Base-by-base conservation (phyloP, 2,113 vertebrate genomes). In the human region DNA sequence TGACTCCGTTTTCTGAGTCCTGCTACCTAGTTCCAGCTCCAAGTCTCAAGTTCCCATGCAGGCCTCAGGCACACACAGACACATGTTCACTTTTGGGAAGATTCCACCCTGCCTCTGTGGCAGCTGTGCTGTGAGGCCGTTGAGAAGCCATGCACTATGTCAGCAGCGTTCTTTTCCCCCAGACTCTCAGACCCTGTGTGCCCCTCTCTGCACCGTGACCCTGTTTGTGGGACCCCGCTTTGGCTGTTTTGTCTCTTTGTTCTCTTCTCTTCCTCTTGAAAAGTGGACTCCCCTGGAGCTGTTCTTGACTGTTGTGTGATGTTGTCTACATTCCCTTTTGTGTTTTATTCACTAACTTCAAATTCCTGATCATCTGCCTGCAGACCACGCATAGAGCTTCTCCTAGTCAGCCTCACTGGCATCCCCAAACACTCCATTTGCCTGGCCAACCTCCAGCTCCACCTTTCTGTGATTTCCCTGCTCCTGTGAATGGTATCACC, bases 171-270 rank as follows among this genome's bases (percentile, higher is more conserved):
- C 25, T 30, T 38, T 18, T 17, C 52, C 50, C 35, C 48, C 8
- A 38, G 2, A 32, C 35, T 57, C 45, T 35, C 5, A 1, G 17
- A 38, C 3, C 38, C 18, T 38, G 32, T 3, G 68, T 5, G 0
- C 7, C 11, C 38, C 35, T 4, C 13, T 32, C 64, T 30, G 38
- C 14, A 27, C 40, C 23, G 6, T 1, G 25, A 16, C 43, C 6
- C 10, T 20, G 64, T 2, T 8, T 18, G 2, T 11, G 23, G 14
- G 30, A 0, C 6, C 7, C 25, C 0, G 1, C 30, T 16, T 25
- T 48, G 16, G 16, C 22, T 10, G 10, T 18, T 22, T 68, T 7
- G 61, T 45, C 6, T 70, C 70, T 6, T 27, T 4, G 8, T 10
- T 22, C 18, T 30, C 80, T 68, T 38, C 38, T 66, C 7, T 43